Conservation (phyloP, 1,140 invertebrate species). For the Drosophila virilis region DNA sequence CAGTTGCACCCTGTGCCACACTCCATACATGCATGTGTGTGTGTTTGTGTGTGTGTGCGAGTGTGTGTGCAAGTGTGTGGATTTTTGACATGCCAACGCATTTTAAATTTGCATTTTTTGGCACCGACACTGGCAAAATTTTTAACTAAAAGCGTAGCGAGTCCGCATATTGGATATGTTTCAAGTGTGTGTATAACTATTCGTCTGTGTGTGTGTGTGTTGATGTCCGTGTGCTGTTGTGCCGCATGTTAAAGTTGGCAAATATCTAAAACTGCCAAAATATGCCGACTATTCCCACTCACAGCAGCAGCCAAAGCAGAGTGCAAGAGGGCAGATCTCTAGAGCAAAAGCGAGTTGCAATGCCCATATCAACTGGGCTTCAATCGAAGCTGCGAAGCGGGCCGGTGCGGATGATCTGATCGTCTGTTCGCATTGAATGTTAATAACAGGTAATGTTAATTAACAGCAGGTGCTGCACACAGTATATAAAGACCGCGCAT, state of each 20-base stretch:
- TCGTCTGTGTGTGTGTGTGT: conserved; percentile 15
- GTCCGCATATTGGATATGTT: conserved; percentile 14
- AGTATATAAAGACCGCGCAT: no score
- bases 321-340: not conserved
- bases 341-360: not conserved
- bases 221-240: not conserved
- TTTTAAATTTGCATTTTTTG: conserved; percentile 81
- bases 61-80: conserved; percentile 42
- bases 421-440: no score
- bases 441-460: no score
- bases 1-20: conserved; percentile 36
- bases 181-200: not conserved
- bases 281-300: conserved; percentile 7
- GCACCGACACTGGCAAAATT: conserved; percentile 67
- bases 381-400: no score
- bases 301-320: conserved; percentile 24
- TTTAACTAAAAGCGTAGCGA: conserved; percentile 68
- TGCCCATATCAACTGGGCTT: not conserved
- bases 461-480: no score
- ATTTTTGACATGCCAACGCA: conserved; percentile 80
- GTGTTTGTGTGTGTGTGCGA: conserved; percentile 20
- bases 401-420: no score
- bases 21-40: conserved; percentile 17
- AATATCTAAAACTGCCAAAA: conserved; percentile 56
- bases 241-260: conserved; percentile 44